Base-by-base conservation (phyloP, 2,113 vertebrate species). In the Galemys pyrenaicus region DNA sequence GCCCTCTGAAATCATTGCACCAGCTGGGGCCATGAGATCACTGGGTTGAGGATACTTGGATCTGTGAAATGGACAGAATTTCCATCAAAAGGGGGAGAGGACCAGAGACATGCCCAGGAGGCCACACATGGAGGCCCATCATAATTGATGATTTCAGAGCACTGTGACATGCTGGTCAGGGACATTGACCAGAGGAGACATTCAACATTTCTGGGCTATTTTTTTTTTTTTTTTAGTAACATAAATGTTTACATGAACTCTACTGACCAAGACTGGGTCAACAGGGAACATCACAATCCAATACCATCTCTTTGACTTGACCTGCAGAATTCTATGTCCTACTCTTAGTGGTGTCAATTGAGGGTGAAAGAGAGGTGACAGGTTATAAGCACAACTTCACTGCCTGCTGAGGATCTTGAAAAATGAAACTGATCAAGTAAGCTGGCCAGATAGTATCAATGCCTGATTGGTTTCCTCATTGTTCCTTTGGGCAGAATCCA, bases 61-160 rank as follows among this genome's bases (percentile, higher is more conserved):
- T 65, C 26, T 46, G 4, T 89, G 16, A 79, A 70, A 49, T 0
- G 8, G 24, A 32, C 4, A 78, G 15, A 39, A 30, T 62, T 94
- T 19, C 30, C 30, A 75, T 51, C 19, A 32, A 83, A 46, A 62
- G 22, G 24, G 65, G 1, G 56, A 49, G 54, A 71, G 17, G 44
- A 30, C n/a, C 41, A 32, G 56, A 89, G n/a, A 56, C n/a, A 44
- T 37, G 30, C 32, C 85, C 41, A 89, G 11, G 60, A 80, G 86
- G 30, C 28, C 22, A 54, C 44, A 80, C 17, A 20, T 39, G 30
- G 62, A 77, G 62, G 65, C 39, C 58, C 70, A 9, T 80, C 90
- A 85, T 80, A 84, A 84, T 9, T 28, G 82, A 81, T 86, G 74
- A 83, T 39, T 58, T 84, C 44, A 92, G 44, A 92, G 80, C 75